Evolutionary conservation across 2,888 invertebrate species (phyloP).

Genomic region (Lacanobia oleracea): DNA sequence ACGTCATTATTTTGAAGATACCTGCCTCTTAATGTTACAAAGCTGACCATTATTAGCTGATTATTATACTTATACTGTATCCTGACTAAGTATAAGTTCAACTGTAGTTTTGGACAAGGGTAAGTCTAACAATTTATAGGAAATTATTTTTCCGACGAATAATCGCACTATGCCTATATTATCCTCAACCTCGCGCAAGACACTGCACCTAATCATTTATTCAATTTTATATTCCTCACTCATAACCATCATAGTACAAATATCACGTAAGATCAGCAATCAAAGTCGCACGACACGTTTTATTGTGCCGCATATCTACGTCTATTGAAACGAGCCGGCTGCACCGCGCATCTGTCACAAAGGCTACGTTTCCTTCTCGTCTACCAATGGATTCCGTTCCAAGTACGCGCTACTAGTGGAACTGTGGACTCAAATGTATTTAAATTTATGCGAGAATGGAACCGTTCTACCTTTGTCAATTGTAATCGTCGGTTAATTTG

Average conservation of each 20-base stretch:
- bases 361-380: constrained; percentile 56
- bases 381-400: constrained; percentile 48
- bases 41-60: too few species aligned
- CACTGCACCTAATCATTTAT: background rate
- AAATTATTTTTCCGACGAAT: background rate
- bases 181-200: background rate
- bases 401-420: constrained; percentile 49
- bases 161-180: background rate
- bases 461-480: constrained; percentile 49
- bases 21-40: too few species aligned
- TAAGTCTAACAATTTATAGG: too few species aligned
- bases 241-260: constrained; percentile 14
- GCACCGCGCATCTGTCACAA: constrained; percentile 74
- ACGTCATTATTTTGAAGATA: too few species aligned
- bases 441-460: constrained; percentile 53
- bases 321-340: constrained; percentile 65
- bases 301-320: constrained; percentile 67
- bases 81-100: too few species aligned
- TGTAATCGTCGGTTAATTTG: constrained; percentile 60
- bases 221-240: constrained; percentile 8
- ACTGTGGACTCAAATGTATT: constrained; percentile 52
- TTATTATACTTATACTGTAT: too few species aligned
- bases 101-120: too few species aligned
- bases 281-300: constrained; percentile 51
- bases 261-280: constrained; percentile 27